Conservation (phyloP, 1,140 invertebrate species). For the Phortica variegata region DNA sequence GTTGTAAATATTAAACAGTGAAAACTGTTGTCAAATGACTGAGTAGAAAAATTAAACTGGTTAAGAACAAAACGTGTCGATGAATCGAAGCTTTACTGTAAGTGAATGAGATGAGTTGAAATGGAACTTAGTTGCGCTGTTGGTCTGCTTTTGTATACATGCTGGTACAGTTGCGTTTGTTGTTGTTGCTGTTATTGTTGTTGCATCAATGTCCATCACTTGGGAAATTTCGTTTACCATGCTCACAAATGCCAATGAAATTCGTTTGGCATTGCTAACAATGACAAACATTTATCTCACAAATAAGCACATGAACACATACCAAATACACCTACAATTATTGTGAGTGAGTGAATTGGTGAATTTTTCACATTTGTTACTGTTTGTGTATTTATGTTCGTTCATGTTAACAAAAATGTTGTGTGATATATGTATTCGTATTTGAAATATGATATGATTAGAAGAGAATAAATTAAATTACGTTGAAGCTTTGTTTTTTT, state of each 20-base stretch:
- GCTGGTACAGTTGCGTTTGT: no score
- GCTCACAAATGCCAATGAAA: slow-evolving; percentile 18
- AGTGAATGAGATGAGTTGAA: no score
- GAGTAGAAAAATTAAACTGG: no score
- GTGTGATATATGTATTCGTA: slow-evolving; percentile 11
- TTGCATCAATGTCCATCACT: slow-evolving; percentile 38
- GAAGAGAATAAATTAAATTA: slow-evolving; percentile 30
- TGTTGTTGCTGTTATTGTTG: slow-evolving; percentile 28
- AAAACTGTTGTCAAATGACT: no score
- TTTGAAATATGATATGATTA: slow-evolving; percentile 29
- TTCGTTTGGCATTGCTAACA: slow-evolving; percentile 34
- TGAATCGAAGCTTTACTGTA: no score
- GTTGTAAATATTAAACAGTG: no score
- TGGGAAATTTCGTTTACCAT: slow-evolving; percentile 39
- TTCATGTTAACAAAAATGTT: slow-evolving; percentile 2
- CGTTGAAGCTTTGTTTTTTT: slow-evolving; percentile 13
- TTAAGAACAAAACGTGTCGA: no score
- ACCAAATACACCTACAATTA: slow-evolving; percentile 3
- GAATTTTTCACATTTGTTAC: slow-evolving; percentile 47
- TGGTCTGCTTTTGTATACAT: no score
- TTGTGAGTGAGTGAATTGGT: slow-evolving; percentile 20
- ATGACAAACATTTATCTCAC: slow-evolving; percentile 41
- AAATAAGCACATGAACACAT: not conserved
- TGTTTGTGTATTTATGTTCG: not conserved
- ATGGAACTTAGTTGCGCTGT: no score